Evolutionary conservation across 2,888 invertebrate species (phyloP).

Genomic region (Cosmorhoe ocellata): DNA sequence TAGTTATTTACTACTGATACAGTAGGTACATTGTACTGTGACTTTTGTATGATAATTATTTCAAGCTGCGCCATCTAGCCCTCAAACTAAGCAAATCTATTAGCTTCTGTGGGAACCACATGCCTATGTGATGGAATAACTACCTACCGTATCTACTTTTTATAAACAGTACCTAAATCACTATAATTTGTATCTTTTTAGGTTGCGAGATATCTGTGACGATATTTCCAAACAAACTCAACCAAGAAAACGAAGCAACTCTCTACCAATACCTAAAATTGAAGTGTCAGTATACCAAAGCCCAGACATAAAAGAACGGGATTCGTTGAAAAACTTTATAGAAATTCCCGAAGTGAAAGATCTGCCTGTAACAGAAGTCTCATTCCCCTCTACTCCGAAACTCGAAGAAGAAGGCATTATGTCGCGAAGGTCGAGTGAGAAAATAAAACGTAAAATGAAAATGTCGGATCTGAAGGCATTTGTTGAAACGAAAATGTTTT

Average conservation of each 20-base stretch:
- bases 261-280: conserved; percentile 96
- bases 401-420: conserved; percentile 68
- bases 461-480: conserved; percentile 96
- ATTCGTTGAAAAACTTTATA: conserved; percentile 87
- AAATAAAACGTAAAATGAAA: conserved; percentile 92
- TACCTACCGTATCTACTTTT: too few relatives aligned
- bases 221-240: conserved; percentile 89
- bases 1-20: too few relatives aligned
- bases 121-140: too few relatives aligned
- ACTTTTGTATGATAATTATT: too few relatives aligned
- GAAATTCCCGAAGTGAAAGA: conserved; percentile 90
- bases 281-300: conserved; percentile 93
- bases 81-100: too few relatives aligned
- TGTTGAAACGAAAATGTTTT: conserved; percentile 94
- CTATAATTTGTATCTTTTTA: conserved; percentile 48
- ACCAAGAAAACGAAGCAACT: conserved; percentile 94
- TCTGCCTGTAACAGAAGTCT: conserved; percentile 83
- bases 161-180: too few relatives aligned
- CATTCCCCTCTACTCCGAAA: conserved; percentile 57
- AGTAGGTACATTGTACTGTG: too few relatives aligned
- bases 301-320: conserved; percentile 85
- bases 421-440: conserved; percentile 88
- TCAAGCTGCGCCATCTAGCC: too few relatives aligned
- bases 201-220: conserved; percentile 93
- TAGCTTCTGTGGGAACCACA: too few relatives aligned